Evolutionary conservation across 2,797 vertebrate genomes (phyloP), one percentile per base, ranked within the genome.

Genomic region (Nyctibius grandis): DNA sequence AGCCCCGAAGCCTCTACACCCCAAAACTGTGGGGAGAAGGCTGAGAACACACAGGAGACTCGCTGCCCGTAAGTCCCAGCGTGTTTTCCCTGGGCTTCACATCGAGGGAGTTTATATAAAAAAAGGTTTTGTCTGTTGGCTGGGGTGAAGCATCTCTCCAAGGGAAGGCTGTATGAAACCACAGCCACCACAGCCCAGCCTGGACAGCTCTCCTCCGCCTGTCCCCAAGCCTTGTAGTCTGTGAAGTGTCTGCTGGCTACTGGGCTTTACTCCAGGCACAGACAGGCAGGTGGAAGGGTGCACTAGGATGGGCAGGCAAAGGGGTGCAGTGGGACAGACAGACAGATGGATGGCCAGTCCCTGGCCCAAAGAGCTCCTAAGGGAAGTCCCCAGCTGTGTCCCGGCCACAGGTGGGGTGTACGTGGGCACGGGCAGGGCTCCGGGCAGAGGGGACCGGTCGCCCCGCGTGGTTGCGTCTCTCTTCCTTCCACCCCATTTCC

Each of bases 401-500:
- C 33, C 5, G 1, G 83, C 28, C 0, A 45, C 93, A 80, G 89
- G 68, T 87, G 82, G 33, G 45, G 60, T 9, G 60, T 74, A 92
- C 78, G 72, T 91, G 95, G 87, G 79, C 64, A 88, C 2, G 0
- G 82, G 63, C 92, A 93, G 28, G 6, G 60, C 77, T 51, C 59
- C 5, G 1, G 12, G 57, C 53, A 4, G 12, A 76, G 78, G 70
- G 61, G 70, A 40, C 69, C 5, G 1, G 15, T 72, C 40, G 11
- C 40, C 57, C 53, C 4, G 1, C 63, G 73, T 81, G 57, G 9
- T 11, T 78, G 57, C 4, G 23, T 80, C 33, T 94, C 82, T 89
- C 88, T 96, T 95, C 93, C 94, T 95, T 95, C 95, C 95, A 77
- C 72, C 60, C 31, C 5, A 0, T 77, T 92, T 93, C 83, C 88